These are phyloP conservation scores for Hymenopus coronatus DNA, from an alignment of 2,888 invertebrate species.

Conservation along the genomic window DNA sequence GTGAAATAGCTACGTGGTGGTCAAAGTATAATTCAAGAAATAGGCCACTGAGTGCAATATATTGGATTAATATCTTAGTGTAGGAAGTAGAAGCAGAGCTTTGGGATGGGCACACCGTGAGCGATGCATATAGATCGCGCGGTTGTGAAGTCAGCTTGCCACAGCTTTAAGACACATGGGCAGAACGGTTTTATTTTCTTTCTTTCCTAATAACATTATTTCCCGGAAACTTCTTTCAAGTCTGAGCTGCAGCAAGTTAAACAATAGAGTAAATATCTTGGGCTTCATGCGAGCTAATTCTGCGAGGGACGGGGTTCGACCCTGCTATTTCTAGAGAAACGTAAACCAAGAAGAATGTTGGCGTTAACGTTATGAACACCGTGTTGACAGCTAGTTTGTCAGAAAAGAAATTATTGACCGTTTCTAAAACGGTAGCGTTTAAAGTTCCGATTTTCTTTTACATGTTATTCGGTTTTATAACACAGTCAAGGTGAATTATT, in stretches of 20 bases:
- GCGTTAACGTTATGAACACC: background rate
- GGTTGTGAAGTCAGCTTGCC: background rate
- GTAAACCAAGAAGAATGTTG: background rate
- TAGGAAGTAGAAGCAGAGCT: too few species aligned
- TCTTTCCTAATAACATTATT: constrained; percentile 16
- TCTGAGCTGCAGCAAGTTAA: background rate
- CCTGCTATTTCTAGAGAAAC: background rate
- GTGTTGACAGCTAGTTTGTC: background rate
- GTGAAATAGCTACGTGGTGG: too few species aligned
- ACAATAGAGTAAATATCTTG: background rate
- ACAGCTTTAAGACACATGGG: constrained; percentile 8
- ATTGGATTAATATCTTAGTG: too few species aligned
- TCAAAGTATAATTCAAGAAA: too few species aligned
- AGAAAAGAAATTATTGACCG: background rate
- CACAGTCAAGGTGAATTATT: too few species aligned
- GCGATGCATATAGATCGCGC: background rate
- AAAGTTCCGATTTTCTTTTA: too few species aligned
- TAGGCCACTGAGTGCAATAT: too few species aligned
- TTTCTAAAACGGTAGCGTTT: background rate
- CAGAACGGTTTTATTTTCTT: background rate
- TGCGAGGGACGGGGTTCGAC: background rate
- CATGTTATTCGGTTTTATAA: too few species aligned
- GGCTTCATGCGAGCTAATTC: background rate
- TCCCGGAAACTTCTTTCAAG: constrained; percentile 22
- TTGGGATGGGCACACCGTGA: too few species aligned